Evolutionary conservation across 1,140 invertebrate genomes (phyloP).

Genomic region (Diachasmimorpha longicaudata): DNA sequence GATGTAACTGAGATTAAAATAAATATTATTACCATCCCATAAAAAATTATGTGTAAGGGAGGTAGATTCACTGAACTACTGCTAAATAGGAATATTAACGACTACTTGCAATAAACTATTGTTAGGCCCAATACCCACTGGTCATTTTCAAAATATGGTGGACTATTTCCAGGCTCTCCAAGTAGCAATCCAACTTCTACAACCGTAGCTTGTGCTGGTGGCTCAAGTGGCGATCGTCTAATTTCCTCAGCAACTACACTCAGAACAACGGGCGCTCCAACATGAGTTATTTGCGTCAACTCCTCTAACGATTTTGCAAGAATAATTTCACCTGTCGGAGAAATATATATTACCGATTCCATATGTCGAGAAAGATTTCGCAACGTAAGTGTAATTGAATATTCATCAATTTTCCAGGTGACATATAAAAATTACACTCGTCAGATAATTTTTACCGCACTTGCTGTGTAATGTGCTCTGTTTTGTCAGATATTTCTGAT

Average conservation of each 20-base stretch:
- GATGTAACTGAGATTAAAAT: constrained; percentile 67
- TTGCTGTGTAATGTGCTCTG: background rate
- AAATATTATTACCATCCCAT: constrained; percentile 17
- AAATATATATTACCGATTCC: background rate
- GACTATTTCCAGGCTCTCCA: constrained; percentile 75
- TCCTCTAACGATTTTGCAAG: constrained; percentile 76
- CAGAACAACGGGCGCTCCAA: constrained; percentile 79
- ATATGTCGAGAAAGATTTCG: background rate
- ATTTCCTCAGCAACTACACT: constrained; percentile 87
- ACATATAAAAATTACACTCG: no score
- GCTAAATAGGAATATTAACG: no score
- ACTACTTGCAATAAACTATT: background rate
- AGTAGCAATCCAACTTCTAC: constrained; percentile 81
- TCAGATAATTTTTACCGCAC: background rate
- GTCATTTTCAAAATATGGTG: constrained; percentile 79
- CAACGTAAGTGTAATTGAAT: background rate
- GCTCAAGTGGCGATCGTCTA: constrained; percentile 70
- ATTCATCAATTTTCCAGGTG: background rate
- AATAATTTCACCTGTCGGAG: constrained; percentile 73
- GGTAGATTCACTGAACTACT: no score
- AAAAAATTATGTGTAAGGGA: background rate
- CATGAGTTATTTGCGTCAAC: constrained; percentile 76
- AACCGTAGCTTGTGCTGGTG: constrained; percentile 76
- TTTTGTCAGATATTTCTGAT: no score
- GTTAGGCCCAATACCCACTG: constrained; percentile 63